Conservation (phyloP, 2,797 vertebrate genomes). For the Tarsius wallacei region DNA sequence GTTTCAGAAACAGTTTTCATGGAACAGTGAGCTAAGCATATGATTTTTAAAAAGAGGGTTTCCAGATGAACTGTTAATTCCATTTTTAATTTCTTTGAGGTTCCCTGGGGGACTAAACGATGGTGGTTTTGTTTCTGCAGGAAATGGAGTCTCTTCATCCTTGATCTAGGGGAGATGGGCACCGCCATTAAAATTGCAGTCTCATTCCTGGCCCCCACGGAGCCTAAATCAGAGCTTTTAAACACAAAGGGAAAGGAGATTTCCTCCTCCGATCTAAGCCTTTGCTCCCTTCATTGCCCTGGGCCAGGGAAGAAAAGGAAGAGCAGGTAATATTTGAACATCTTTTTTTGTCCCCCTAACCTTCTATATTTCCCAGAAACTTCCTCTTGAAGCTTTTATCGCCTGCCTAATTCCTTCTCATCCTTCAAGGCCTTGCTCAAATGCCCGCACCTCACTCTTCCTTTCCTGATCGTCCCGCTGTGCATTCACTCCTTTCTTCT, state of each 20-base stretch:
- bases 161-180: constrained; percentile 44
- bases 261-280: background rate
- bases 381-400: background rate
- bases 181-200: constrained; percentile 17
- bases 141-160: constrained; percentile 78
- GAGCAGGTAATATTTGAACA: background rate
- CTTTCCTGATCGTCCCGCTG: background rate
- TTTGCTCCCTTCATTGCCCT: background rate
- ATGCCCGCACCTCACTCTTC: no score
- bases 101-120: constrained; percentile 73
- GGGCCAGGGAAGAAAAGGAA: constrained; percentile 51
- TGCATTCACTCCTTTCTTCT: background rate
- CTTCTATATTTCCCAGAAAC: background rate
- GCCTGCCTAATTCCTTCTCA: background rate
- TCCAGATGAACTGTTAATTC: constrained; percentile 86
- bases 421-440: background rate
- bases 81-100: constrained; percentile 84
- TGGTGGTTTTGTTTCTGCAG: constrained; percentile 75
- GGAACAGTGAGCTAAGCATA: constrained; percentile 84
- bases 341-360: background rate
- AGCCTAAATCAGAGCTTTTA: constrained; percentile 39
- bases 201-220: background rate
- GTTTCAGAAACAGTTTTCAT: constrained; percentile 74
- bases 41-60: constrained; percentile 83
- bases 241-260: constrained; percentile 18